Evolutionary conservation across 2,113 vertebrate genomes (phyloP), one percentile per base, ranked within the genome.

Genomic region (Emydocephalus ijimae): DNA sequence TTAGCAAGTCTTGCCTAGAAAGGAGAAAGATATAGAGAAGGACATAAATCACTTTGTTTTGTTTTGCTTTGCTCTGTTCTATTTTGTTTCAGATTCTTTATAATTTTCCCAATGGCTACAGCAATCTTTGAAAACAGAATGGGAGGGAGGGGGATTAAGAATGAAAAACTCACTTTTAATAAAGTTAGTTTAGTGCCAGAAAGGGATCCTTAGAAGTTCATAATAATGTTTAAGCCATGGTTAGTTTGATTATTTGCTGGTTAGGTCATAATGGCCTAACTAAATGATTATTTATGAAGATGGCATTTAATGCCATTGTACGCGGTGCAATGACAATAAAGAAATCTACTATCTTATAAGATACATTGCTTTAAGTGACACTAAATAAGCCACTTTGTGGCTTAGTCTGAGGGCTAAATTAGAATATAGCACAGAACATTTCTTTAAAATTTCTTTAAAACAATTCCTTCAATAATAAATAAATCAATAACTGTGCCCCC

Each of bases 1-100:
- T 54, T 87, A 0, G 98, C 95, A 90, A 99, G 94, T 94, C 98
- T 98, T 94, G 96, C 89, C 99, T 99, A 94, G 34, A 45, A 61
- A n/a, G 23, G 5, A 24, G 8, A 7, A n/a, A 8, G 26, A 39
- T 91, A 21, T 7, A 10, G 9, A 24, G 14, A 26, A 26, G 5
- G 69, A 43, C 3, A 26, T 87, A 64, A 57, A 2, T 14, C 48
- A 3, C n/a, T 55, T 1, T 9, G 54, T 0, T 74, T 89, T n/a
- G 1, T 6, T n/a, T 29, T n/a, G 64, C 4, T 69, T 18, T 34
- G 14, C 5, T 74, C 15, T 74, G n/a, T 69, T 69, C 5, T 74
- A n/a, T 74, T 74, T 81, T 69, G 4, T 64, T 64, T 55, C n/a
- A 20, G 4, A 3, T 89, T 81, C 10, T 81, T 24, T 54, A 88